These are phyloP conservation scores for Terebella lapidaria DNA, from an alignment of 2,888 invertebrate genomes.

Conservation along the genomic window DNA sequence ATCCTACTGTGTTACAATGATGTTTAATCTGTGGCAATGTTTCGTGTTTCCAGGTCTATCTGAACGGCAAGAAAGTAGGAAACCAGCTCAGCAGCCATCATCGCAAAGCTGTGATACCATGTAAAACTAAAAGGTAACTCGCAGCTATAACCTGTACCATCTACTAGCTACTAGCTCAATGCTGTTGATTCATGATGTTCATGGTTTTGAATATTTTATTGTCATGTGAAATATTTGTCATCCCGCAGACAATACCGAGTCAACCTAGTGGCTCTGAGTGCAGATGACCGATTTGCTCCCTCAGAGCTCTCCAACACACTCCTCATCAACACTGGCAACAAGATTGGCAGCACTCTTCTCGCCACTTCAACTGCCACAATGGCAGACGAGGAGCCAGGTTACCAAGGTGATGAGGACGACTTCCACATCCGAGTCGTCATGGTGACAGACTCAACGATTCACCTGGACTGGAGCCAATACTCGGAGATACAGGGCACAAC, in stretches of 20 bases:
- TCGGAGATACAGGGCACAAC: conserved; percentile 38
- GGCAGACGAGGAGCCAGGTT: too few relatives aligned
- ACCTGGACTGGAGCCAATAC: conserved; percentile 49
- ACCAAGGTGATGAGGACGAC: conserved; percentile 29
- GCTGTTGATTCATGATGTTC: neutral
- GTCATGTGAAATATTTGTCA: neutral
- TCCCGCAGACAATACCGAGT: conserved; percentile 43
- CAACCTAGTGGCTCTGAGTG: conserved; percentile 43
- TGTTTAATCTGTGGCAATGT: neutral
- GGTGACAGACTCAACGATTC: conserved; percentile 45
- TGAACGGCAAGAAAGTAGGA: conserved; percentile 51
- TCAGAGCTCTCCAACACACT: conserved; percentile 47
- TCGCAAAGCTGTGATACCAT: conserved; percentile 50
- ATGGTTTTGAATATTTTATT: neutral
- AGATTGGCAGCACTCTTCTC: neutral
- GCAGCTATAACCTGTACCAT: neutral
- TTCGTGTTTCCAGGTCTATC: conserved; percentile 37
- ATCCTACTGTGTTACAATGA: neutral
- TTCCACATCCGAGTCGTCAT: conserved; percentile 43
- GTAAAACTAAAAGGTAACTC: conserved; percentile 44
- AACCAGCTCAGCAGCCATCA: conserved; percentile 43
- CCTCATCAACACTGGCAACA: conserved; percentile 32
- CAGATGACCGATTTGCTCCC: conserved; percentile 36
- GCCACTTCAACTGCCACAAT: too few relatives aligned
- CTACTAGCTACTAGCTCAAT: too few relatives aligned